Base-by-base conservation (phyloP, 2,888 invertebrate genomes). In the Tenthredo distinguenda region DNA sequence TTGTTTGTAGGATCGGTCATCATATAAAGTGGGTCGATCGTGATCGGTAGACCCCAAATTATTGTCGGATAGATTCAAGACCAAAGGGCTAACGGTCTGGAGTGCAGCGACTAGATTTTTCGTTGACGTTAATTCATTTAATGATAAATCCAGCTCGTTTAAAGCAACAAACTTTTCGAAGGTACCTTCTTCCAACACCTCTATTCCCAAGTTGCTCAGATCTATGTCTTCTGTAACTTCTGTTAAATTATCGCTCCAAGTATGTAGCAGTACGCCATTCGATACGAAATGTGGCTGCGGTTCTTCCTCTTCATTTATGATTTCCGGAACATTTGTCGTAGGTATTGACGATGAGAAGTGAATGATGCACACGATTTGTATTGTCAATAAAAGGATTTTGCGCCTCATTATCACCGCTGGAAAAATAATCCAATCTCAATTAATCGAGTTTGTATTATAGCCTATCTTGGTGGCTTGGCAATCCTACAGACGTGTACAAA, bases 121-220 rank as follows among this genome's bases (percentile, higher is more conserved):
- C 37, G 62, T 21, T 40, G 81, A 81, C 12, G 37, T 62, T 21
- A 81, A 62, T 40, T 62, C 40, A 12, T 81, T 81, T 9, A 21
- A 62, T 40, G 81, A 81, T 81, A 81, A 81, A 58, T 81, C 26
- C 15, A 81, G 12, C 40, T 58, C 62, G 62, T 81, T 58, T 26
- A 81, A 62, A 21, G 26, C 40, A 15, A n/a, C 12, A 21, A 62
- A 81, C 10, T 81, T 62, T 10, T 3, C 21, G 21, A 81, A 81
- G 21, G 40, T 62, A 37, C 18, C 26, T 40, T 40, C 40, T 7
- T 26, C 21, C 21, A 81, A n/a, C 21, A 21, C 31, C 10, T 21
- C 26, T 40, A 81, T n/a, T 21, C 62, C 81, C 21, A 81, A 21
- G 62, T 40, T 62, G 15, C 81, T 81, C n/a, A 81, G 12, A 81